Evolutionary conservation across 2,888 invertebrate genomes (phyloP).

Genomic region (Apocheima hispidaria): DNA sequence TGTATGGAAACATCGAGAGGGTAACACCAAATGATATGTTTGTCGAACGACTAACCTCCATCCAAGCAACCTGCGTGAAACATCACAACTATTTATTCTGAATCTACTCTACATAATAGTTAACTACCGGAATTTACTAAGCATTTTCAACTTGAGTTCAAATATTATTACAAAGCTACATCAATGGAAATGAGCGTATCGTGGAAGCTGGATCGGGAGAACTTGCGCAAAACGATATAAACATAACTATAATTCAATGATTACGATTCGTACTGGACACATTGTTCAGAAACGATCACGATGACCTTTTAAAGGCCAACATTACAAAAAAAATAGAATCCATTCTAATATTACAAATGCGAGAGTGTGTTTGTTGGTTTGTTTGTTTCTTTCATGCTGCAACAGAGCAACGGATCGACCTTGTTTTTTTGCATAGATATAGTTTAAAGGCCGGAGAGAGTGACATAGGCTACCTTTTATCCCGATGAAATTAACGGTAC

Average conservation of each 20-base stretch:
- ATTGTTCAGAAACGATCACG: background rate
- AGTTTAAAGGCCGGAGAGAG: no score
- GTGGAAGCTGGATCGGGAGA: background rate
- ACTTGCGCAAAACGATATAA: background rate
- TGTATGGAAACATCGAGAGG: constrained; percentile 46
- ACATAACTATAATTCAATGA: background rate
- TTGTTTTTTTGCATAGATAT: no score
- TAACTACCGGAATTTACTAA: constrained; percentile 1
- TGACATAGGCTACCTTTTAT: no score
- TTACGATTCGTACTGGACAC: background rate
- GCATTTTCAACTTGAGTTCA: background rate
- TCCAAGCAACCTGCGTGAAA: constrained; percentile 87
- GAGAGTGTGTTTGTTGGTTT: no score
- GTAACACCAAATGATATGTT: constrained; percentile 62
- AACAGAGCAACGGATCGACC: no score
- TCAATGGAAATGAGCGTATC: background rate
- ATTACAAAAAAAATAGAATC: no score
- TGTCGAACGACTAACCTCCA: constrained; percentile 85
- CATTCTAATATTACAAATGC: no score
- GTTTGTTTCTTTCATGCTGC: no score
- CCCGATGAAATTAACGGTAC: no score
- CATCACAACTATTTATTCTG: constrained; percentile 58
- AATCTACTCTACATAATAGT: constrained; percentile 32
- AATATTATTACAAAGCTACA: background rate
- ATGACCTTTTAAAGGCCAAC: no score